Evolutionary conservation across 2,113 vertebrate genomes (phyloP), one percentile per base, ranked within the genome.

Genomic region (human (Homo sapiens)): DNA sequence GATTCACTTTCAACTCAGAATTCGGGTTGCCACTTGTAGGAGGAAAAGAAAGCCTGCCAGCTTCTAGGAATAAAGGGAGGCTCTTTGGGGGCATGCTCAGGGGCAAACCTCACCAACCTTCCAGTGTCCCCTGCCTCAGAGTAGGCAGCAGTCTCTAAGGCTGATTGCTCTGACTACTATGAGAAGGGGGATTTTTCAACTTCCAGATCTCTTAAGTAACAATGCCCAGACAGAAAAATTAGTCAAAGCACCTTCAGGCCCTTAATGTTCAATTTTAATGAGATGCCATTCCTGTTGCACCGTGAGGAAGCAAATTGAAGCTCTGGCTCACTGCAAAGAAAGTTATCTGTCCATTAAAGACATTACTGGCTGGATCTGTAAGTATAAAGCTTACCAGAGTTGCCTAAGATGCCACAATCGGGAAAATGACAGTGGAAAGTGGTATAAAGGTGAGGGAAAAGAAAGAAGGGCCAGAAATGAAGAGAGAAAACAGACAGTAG

Each of bases 1-100:
- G 98, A 98, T 98, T 99, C 98, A 86, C 98, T 99, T 99, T 99
- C 99, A 98, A 98, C 98, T 98, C 97, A 97, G 98, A 98, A 98
- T 98, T 97, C 96, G 95, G 97, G 98, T 97, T 98, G 98, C 98
- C 98, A 98, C 98, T 98, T 97, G 98, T 59, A 97, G 91, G 97
- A 97, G 57, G 38, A 94, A 81, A 94, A 96, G 81, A n/a, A 94
- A 98, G 75, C 43, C 57, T 79, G 45, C 91, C 68, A 93, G 96
- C 64, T 97, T 85, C 95, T 50, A 17, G 82, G 97, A 92, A 66
- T 23, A 35, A 27, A 89, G 78, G 25, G 16, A 35, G 45, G 94
- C 75, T 89, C 75, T 89, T 32, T 1, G 81, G 95, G 95, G 89
- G 59, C 35, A 64, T 12, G 35, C 18, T 9, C 6, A 2, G 88